Conservation (phyloP, 1,140 invertebrate genomes). For the Leptopilina clavipes region DNA sequence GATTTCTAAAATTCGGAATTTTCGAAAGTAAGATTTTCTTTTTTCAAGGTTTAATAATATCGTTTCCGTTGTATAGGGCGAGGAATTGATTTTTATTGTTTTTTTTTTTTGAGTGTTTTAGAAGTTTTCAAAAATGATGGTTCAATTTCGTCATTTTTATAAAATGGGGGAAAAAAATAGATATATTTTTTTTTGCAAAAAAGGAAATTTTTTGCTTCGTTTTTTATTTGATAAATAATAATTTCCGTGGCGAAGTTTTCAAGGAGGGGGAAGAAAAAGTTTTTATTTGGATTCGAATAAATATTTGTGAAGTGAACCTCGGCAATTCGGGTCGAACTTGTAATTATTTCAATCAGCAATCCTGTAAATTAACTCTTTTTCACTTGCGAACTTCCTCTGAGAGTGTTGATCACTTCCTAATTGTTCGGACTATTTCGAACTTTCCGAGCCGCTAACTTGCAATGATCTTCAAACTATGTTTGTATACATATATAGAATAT, state of each 20-base stretch:
- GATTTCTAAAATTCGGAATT: constrained; percentile 14
- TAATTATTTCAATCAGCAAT: not conserved
- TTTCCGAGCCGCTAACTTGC: not conserved
- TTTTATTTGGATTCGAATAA: too few species aligned
- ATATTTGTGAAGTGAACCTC: not conserved
- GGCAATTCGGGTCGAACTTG: not conserved
- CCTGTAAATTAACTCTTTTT: not conserved
- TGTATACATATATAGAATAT: not conserved
- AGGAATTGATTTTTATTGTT: constrained; percentile 9
- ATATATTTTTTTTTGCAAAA: too few species aligned
- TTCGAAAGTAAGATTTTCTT: not conserved
- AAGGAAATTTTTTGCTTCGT: too few species aligned
- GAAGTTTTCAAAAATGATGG: not conserved
- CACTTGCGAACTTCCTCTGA: not conserved
- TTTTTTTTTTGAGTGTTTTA: not conserved
- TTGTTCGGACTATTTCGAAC: constrained; percentile 13
- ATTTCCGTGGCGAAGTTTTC: not conserved
- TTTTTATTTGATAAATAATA: not conserved
- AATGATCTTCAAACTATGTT: not conserved
- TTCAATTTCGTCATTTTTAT: not conserved
- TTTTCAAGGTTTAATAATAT: not conserved
- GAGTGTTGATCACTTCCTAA: not conserved
- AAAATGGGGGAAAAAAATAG: too few species aligned
- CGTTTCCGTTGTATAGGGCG: not conserved
- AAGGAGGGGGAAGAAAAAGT: not conserved